Base-by-base conservation (phyloP, 2,113 vertebrate species). In the Rynchops niger region DNA sequence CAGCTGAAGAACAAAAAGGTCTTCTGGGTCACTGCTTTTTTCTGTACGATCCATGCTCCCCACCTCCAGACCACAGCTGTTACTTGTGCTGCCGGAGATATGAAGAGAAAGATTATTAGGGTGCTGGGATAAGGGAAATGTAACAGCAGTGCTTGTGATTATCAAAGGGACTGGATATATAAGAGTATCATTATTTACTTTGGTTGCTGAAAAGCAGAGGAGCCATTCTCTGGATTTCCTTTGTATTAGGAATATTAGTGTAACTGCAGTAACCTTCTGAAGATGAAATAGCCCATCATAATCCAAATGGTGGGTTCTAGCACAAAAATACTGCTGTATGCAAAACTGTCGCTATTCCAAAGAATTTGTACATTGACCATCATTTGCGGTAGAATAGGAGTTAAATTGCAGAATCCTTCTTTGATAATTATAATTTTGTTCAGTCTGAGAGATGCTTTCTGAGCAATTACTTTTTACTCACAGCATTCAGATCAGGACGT, bases 31-130 rank as follows among this genome's bases (percentile, higher is more conserved):
- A 34, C 29, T 4, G 12, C 42, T 86, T 47, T 32, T 62, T 79
- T 89, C 55, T 38, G 5, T 62, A 53, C 45, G 2, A 1, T 16
- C 23, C 7, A 0, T 74, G 14, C 7, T 9, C 14, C 18, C 2
- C 9, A 11, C 3, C 8, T 77, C 52, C 42, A 73, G n/a, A 30
- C 8, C 4, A 9, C 22, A 42, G 7, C 29, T 92, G 58, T 55
- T 74, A 23, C n/a, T 71, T 94, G 17, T 55, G 32, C 59, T 58
- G 34, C 56, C 55, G n/a, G 55, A 86, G n/a, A 58, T 45, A 34
- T 0, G 5, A 78, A 32, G 34, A 59, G 7, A 43, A 90, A 79
- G 26, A 52, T 66, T 47, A 26, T 82, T 85, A 78, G 25, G 19
- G 29, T 83, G 36, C 22, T 45, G 22, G 8, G 19, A 4, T 38